Conservation (phyloP, 1,140 invertebrate species). For the Caenorhabditis inopinata region DNA sequence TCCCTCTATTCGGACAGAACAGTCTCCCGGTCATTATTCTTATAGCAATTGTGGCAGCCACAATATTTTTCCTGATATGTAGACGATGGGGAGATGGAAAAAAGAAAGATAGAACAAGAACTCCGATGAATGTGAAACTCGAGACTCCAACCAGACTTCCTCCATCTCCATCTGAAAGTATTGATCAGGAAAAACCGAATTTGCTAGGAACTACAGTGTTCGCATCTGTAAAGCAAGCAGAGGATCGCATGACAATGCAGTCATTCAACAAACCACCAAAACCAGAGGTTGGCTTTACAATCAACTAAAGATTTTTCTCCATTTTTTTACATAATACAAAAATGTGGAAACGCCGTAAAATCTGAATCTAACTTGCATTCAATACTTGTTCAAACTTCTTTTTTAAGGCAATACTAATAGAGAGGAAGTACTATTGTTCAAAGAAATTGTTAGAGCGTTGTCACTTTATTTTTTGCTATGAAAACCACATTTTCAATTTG, state of each 20-base stretch:
- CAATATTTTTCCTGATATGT: constrained; percentile 37
- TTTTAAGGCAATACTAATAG: too few species aligned
- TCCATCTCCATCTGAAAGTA: constrained; percentile 13
- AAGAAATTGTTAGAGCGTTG: too few species aligned
- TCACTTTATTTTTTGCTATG: too few species aligned
- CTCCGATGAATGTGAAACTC: background rate
- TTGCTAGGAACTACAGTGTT: constrained; percentile 34
- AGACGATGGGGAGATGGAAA: constrained; percentile 22
- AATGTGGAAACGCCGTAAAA: too few species aligned
- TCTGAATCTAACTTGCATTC: too few species aligned
- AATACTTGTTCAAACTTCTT: too few species aligned
- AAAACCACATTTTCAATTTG: too few species aligned
- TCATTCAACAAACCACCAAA: constrained; percentile 25
- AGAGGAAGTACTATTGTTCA: too few species aligned
- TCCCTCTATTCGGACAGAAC: constrained; percentile 12
- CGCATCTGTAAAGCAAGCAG: constrained; percentile 19
- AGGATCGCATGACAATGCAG: constrained; percentile 13
- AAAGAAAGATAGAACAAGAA: background rate
- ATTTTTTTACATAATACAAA: too few species aligned
- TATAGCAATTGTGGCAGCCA: constrained; percentile 16
- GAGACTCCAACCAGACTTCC: constrained; percentile 28
- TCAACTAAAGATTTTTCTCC: too few species aligned
- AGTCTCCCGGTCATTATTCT: constrained; percentile 20
- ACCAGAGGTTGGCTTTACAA: background rate
- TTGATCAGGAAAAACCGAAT: constrained; percentile 30